Conservation (phyloP, 1,140 invertebrate genomes). For the Calycopis cecrops region DNA sequence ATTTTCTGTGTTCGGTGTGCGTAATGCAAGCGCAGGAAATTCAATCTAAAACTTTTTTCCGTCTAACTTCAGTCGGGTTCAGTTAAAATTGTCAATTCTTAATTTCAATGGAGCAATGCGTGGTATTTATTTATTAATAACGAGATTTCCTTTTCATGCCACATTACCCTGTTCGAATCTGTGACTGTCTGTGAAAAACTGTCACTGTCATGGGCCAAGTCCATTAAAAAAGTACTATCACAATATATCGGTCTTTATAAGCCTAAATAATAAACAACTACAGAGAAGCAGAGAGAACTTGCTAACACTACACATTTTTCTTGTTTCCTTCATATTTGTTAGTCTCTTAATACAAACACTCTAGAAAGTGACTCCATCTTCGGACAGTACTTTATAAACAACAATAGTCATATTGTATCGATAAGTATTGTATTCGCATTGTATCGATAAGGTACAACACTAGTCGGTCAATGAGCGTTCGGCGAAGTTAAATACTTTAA, state of each 20-base stretch:
- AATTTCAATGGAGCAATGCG: neutral
- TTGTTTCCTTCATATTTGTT: too few relatives aligned
- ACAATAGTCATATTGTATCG: neutral
- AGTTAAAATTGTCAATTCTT: constrained; percentile 17
- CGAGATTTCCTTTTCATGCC: constrained; percentile 19
- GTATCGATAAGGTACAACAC: constrained; percentile 13
- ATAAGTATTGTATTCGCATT: neutral
- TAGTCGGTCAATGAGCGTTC: constrained; percentile 38
- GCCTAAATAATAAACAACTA: too few relatives aligned
- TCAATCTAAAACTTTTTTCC: neutral
- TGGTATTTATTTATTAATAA: constrained; percentile 14
- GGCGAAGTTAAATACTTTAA: constrained; percentile 60
- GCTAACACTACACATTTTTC: too few relatives aligned
- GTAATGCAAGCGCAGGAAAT: neutral
- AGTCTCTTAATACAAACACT: too few relatives aligned
- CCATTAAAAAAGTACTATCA: too few relatives aligned
- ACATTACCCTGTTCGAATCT: constrained; percentile 30
- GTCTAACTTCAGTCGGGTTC: neutral
- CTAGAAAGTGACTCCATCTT: too few relatives aligned
- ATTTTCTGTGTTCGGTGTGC: neutral
- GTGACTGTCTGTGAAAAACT: too few relatives aligned
- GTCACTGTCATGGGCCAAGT: too few relatives aligned
- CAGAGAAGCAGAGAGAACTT: too few relatives aligned
- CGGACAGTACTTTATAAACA: too few relatives aligned
- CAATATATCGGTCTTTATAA: too few relatives aligned